These are phyloP conservation scores for Caenorhabditis sp. DNA, from an alignment of 2,888 invertebrate genomes.

Conservation along the genomic window DNA sequence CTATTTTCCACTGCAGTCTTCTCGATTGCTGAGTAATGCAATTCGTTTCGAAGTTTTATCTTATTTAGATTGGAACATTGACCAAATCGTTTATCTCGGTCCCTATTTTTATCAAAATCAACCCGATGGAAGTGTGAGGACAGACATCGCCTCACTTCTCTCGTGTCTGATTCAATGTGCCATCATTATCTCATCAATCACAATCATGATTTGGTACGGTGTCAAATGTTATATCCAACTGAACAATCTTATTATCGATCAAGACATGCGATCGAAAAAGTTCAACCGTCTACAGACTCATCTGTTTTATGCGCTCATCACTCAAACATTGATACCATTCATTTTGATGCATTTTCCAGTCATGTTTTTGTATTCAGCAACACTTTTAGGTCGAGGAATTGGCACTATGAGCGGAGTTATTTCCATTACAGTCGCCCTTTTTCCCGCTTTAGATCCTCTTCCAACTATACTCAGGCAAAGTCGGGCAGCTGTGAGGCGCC, in stretches of 20 bases:
- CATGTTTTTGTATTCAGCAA: conserved; percentile 18
- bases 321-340: conserved; percentile 20
- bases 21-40: neutral
- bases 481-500: too few relatives aligned
- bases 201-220: conserved; percentile 21
- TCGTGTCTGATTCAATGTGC: neutral
- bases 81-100: neutral
- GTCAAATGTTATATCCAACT: conserved; percentile 18
- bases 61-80: neutral
- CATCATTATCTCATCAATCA: conserved; percentile 9
- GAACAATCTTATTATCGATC: neutral
- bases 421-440: conserved; percentile 24
- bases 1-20: neutral
- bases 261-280: neutral
- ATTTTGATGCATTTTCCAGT: conserved; percentile 23
- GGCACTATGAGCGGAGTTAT: conserved; percentile 26
- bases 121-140: neutral
- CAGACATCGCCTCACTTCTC: neutral
- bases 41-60: neutral
- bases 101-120: neutral
- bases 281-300: neutral
- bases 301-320: neutral
- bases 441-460: conserved; percentile 22
- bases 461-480: conserved; percentile 25
- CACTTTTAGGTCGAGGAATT: conserved; percentile 14